Base-by-base conservation (phyloP, 2,113 vertebrate genomes). In the Beaufortia kweichowensis region DNA sequence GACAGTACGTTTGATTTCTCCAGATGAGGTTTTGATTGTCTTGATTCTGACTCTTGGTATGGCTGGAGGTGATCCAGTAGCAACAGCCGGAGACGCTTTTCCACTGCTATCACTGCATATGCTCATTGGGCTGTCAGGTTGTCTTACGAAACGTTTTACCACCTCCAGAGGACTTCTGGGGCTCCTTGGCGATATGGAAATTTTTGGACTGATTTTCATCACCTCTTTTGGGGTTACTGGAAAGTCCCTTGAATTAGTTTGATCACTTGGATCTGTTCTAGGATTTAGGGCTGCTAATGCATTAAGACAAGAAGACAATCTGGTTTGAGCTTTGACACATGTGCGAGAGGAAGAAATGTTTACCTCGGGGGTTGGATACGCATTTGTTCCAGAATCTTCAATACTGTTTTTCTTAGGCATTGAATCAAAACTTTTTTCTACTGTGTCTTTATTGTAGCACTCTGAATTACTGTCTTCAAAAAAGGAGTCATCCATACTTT, bases 1-100 rank as follows among this genome's bases (percentile, higher is more conserved):
- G 46, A 97, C 92, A 0, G 95, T 98, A 78, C 96, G 92, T 87
- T 96, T 97, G 83, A 98, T 98, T 85, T 96, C 94, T 59, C 97
- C 97, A 0, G 95, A 94, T 7, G 92, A 96, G 0, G 95, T 98
- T 90, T 98, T 98, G 76, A 98, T 97, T 66, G 97, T 98, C 87
- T 98, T 98, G 83, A 98, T 98, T 79, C 97, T 90, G 67, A 98
- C 96, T 89, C 94, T 95, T 75, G 97, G 97, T 81, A 98, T 98
- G 1, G 95, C 95, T 62, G 95, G 95, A 0, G 97, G 94, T 17
- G 96, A 98, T 53, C 94, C 88, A 0, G 94, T 90, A 23, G 90
- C 85, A 84, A 97, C 90, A 1, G 94, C 96, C 6, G 96, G 94
- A 62, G 96, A 98, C 7, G 90, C 94, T 81, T 93, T 96, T 76